These are phyloP conservation scores for Chironomus tepperi DNA, from an alignment of 1,140 invertebrate genomes.

Conservation along the genomic window DNA sequence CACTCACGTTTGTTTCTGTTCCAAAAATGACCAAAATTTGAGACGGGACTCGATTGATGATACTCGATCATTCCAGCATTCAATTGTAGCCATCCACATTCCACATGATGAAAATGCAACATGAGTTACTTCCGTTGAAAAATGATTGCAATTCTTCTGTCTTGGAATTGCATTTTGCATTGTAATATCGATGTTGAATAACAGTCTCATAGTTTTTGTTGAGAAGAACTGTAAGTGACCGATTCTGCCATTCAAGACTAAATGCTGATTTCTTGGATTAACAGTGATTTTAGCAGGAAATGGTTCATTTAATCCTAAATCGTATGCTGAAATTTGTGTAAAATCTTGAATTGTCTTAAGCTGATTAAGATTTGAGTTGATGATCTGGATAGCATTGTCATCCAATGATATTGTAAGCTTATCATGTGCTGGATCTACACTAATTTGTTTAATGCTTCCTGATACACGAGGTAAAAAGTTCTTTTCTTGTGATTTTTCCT, in stretches of 20 bases:
- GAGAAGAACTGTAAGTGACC: constrained; percentile 78
- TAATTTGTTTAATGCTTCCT: constrained; percentile 57
- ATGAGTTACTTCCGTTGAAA: constrained; percentile 61
- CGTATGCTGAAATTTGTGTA: constrained; percentile 46
- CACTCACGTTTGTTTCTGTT: constrained; percentile 53
- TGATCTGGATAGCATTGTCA: constrained; percentile 67
- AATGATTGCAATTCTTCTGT: constrained; percentile 49
- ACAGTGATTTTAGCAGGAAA: constrained; percentile 55
- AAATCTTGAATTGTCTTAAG: constrained; percentile 58
- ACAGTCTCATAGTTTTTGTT: constrained; percentile 51
- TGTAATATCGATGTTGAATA: constrained; percentile 73
- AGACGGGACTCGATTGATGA: constrained; percentile 56
- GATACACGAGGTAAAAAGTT: constrained; percentile 65
- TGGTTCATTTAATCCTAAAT: constrained; percentile 36
- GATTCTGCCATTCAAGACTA: constrained; percentile 66
- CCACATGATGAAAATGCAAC: constrained; percentile 55
- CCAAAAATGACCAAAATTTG: constrained; percentile 70
- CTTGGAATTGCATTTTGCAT: constrained; percentile 53
- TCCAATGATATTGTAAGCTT: constrained; percentile 56
- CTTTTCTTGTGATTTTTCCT: constrained; percentile 41
- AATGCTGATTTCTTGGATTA: constrained; percentile 55
- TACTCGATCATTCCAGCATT: constrained; percentile 52
- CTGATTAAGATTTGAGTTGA: constrained; percentile 51
- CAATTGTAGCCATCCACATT: constrained; percentile 70
- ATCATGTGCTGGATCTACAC: constrained; percentile 53